Evolutionary conservation across 2,888 invertebrate species (phyloP).

Genomic region (Melitaea athalia): DNA sequence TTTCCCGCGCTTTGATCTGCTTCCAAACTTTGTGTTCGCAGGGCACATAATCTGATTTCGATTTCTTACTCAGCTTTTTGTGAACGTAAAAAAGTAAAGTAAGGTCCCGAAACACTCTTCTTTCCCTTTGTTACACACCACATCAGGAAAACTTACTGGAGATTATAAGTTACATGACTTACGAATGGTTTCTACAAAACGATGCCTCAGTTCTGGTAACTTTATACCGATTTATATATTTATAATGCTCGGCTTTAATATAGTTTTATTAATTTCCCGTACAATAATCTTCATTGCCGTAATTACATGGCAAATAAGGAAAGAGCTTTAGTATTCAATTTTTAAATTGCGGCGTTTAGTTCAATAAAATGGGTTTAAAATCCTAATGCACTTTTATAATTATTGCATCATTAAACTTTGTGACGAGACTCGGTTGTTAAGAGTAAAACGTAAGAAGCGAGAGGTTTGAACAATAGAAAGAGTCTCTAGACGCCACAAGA

Average conservation of each 20-base stretch:
- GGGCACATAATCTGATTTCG: constrained; percentile 73
- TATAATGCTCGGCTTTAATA: neutral
- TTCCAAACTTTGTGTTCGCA: constrained; percentile 72
- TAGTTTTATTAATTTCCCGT: neutral
- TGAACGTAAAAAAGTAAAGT: constrained; percentile 60
- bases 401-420: constrained; percentile 29
- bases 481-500: constrained; percentile 34
- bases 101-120: constrained; percentile 16
- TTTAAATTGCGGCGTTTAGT: constrained; percentile 16
- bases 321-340: constrained; percentile 16
- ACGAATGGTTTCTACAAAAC: neutral
- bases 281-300: neutral
- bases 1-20: constrained; percentile 52
- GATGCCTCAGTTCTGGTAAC: neutral
- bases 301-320: constrained; percentile 7
- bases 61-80: constrained; percentile 72
- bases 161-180: constrained; percentile 3
- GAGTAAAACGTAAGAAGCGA: constrained; percentile 29
- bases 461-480: constrained; percentile 30
- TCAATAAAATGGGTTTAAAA: constrained; percentile 28
- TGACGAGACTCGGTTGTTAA: constrained; percentile 21
- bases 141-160: constrained; percentile 7
- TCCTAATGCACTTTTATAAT: constrained; percentile 29
- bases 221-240: neutral
- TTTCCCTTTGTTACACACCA: constrained; percentile 43